Conservation (phyloP, 2,797 vertebrate genomes). For the Microctenopoma stevenorrisi region DNA sequence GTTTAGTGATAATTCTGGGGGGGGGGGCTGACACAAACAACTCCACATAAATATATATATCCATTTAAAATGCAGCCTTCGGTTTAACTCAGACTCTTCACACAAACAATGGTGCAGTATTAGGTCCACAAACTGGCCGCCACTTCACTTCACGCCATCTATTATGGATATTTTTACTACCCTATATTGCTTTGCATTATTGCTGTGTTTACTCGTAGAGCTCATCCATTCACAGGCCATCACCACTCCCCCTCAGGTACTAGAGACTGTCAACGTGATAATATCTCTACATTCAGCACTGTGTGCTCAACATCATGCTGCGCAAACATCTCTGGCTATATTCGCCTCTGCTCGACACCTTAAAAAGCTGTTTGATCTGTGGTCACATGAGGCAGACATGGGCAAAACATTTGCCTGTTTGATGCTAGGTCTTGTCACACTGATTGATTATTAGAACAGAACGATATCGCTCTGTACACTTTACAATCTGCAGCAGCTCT, state of each 20-base stretch:
- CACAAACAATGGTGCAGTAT: neutral
- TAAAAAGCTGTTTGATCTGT: constrained; percentile 14
- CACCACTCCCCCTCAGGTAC: constrained; percentile 16
- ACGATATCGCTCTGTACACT: constrained; percentile 45
- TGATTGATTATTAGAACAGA: constrained; percentile 52
- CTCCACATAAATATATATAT: too few relatives aligned
- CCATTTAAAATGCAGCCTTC: neutral
- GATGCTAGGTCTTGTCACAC: constrained; percentile 22
- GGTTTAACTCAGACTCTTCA: constrained; percentile 1
- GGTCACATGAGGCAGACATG: constrained; percentile 11
- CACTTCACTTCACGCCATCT: neutral
- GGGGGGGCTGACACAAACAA: too few relatives aligned
- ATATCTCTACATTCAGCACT: constrained; percentile 37
- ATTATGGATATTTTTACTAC: neutral
- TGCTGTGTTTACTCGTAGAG: constrained; percentile 20
- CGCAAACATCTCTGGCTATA: constrained; percentile 50
- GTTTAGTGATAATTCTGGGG: too few relatives aligned
- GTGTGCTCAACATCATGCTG: constrained; percentile 37
- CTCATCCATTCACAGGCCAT: constrained; percentile 23
- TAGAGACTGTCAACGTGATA: constrained; percentile 46
- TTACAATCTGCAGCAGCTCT: constrained; percentile 5
- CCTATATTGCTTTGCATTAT: constrained; percentile 18
- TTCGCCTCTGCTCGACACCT: constrained; percentile 4
- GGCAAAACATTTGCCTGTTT: constrained; percentile 38
- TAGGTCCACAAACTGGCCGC: neutral